phyloP scores from a whole-genome alignment of 2,113 vertebrate genomes.

The Bos indicus region DNA sequence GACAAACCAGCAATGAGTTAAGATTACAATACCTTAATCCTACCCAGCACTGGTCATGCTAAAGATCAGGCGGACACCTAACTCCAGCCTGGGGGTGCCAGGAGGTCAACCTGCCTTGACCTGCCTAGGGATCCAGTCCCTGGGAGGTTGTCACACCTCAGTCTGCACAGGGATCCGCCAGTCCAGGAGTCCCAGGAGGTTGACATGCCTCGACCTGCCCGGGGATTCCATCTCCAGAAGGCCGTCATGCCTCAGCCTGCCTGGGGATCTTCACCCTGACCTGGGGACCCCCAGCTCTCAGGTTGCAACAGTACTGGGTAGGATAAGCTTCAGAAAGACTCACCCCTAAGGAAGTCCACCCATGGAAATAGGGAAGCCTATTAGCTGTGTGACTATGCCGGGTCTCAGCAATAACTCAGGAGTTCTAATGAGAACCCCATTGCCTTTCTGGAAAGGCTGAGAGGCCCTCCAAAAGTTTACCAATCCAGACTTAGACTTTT shows the following conservation, averaged over 20 bases:
- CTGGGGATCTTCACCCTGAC: neutral
- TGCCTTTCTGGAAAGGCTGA: neutral
- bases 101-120: neutral
- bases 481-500: neutral
- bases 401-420: neutral
- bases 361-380: neutral
- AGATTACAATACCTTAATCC: neutral
- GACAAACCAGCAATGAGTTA: neutral
- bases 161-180: neutral
- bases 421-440: neutral
- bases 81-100: neutral
- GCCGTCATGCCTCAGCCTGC: neutral
- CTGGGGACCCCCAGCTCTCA: neutral
- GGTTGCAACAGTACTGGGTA: neutral
- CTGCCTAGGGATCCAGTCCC: neutral
- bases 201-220: rapidly evolving
- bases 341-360: neutral
- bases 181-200: neutral
- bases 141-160: neutral
- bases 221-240: rapidly evolving
- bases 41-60: neutral
- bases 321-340: neutral
- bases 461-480: neutral
- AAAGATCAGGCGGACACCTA: neutral
- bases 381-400: neutral